Percentiles rank a stretch among this genome's conserved stretches.
These are phyloP conservation scores for Metallyticus violacea DNA, from an alignment of 2,888 invertebrate species.

Conservation along the genomic window DNA sequence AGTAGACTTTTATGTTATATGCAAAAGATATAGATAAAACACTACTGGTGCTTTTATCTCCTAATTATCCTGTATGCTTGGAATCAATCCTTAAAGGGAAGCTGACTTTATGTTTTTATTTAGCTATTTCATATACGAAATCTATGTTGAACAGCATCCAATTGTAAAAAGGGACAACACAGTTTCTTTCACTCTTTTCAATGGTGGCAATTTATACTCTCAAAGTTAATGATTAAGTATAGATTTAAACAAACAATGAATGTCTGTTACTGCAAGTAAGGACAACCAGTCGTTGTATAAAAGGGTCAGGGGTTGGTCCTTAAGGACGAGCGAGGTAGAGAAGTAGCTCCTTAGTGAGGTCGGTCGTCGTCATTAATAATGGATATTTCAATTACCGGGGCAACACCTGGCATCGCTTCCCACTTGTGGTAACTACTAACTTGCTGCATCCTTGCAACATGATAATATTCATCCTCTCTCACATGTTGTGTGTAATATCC, in stretches of 20 bases:
- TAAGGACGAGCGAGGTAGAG: not conserved
- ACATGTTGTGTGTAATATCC: not conserved
- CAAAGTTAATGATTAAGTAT: no score
- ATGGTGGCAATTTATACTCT: no score
- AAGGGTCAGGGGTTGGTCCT: not conserved
- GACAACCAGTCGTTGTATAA: not conserved
- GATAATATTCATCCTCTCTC: not conserved
- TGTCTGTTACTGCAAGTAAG: not conserved
- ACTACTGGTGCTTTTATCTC: no score
- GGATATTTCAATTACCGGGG: conserved; percentile 6
- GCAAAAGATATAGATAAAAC: no score
- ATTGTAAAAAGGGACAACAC: no score
- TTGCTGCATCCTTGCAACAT: not conserved
- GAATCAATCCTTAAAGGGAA: no score
- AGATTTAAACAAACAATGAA: not conserved
- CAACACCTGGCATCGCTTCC: not conserved
- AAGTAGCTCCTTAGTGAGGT: not conserved
- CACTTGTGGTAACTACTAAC: not conserved
- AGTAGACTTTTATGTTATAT: no score
- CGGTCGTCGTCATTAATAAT: conserved; percentile 1
- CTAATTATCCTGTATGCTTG: no score
- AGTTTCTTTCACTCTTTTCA: no score
- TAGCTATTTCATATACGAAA: no score
- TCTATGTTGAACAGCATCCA: no score
- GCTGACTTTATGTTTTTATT: no score